phyloP scores from a whole-genome alignment of 2,113 vertebrate genomes.

The Cheilinus undulatus region DNA sequence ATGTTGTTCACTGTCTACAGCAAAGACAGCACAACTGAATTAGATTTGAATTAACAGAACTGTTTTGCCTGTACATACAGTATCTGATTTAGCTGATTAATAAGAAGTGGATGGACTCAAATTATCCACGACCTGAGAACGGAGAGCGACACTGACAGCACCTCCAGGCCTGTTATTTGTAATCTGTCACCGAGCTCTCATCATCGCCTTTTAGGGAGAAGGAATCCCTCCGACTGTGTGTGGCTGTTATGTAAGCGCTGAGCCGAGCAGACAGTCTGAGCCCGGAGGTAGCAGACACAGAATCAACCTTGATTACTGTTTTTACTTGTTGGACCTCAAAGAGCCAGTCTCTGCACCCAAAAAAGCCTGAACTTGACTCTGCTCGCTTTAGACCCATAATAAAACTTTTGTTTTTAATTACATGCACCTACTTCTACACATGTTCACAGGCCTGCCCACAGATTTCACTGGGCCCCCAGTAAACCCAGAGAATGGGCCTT shows the following conservation, averaged over 20 bases:
- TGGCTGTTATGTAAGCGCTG: not conserved
- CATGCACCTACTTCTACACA: not conserved
- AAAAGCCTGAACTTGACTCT: not conserved
- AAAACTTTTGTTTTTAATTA: too few relatives aligned
- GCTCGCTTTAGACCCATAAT: too few relatives aligned
- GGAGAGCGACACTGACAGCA: not conserved
- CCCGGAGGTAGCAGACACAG: constrained; percentile 11
- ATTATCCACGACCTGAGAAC: too few relatives aligned
- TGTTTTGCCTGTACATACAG: too few relatives aligned
- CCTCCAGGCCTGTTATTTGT: not conserved
- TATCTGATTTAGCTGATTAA: too few relatives aligned
- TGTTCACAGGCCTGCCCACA: too few relatives aligned
- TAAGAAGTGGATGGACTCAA: too few relatives aligned
- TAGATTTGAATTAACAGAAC: too few relatives aligned
- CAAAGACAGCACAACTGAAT: too few relatives aligned
- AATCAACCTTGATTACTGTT: not conserved
- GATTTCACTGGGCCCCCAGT: too few relatives aligned
- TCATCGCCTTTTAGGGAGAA: constrained; percentile 10
- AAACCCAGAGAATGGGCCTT: too few relatives aligned
- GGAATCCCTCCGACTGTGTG: not conserved
- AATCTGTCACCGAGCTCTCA: not conserved
- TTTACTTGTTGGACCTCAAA: not conserved
- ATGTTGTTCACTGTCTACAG: too few relatives aligned
- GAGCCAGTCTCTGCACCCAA: not conserved
- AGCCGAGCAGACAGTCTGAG: not conserved